These are phyloP conservation scores for Mayetiola destructor DNA, from an alignment of 2,888 invertebrate genomes.

Conservation along the genomic window DNA sequence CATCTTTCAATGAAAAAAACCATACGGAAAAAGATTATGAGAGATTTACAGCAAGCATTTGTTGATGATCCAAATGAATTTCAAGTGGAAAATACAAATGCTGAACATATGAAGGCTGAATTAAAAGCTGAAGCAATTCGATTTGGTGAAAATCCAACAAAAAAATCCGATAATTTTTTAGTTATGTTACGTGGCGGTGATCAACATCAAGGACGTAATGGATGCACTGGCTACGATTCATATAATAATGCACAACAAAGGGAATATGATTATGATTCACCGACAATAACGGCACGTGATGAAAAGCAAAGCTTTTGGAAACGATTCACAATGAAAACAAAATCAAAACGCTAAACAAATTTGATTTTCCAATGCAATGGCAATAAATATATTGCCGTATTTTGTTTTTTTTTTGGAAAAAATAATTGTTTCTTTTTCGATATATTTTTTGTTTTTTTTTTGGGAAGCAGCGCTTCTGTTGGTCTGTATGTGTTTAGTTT, in stretches of 20 bases:
- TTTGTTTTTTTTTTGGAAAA: not conserved
- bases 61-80: slow-evolving; percentile 59
- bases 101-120: slow-evolving; percentile 52
- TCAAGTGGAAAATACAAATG: slow-evolving; percentile 51
- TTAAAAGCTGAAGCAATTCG: slow-evolving; percentile 52
- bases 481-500: too few relatives aligned
- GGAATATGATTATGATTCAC: slow-evolving; percentile 33
- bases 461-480: too few relatives aligned
- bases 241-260: slow-evolving; percentile 31
- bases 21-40: slow-evolving; percentile 71
- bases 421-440: not conserved
- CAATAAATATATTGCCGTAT: not conserved
- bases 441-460: too few relatives aligned
- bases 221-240: slow-evolving; percentile 18
- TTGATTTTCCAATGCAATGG: not conserved
- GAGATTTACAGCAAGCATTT: slow-evolving; percentile 62
- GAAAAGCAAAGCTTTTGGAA: slow-evolving; percentile 54
- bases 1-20: slow-evolving; percentile 80
- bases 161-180: slow-evolving; percentile 42
- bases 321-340: slow-evolving; percentile 53
- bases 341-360: slow-evolving; percentile 47
- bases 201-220: slow-evolving; percentile 22
- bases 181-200: slow-evolving; percentile 49
- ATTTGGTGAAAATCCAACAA: slow-evolving; percentile 40
- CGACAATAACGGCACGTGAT: slow-evolving; percentile 30